A percentile compares a stretch with the other conserved stretches of the same genome.
Evolutionary conservation across 2,797 vertebrate species (phyloP).

Genomic region (Anguilla obscura): DNA sequence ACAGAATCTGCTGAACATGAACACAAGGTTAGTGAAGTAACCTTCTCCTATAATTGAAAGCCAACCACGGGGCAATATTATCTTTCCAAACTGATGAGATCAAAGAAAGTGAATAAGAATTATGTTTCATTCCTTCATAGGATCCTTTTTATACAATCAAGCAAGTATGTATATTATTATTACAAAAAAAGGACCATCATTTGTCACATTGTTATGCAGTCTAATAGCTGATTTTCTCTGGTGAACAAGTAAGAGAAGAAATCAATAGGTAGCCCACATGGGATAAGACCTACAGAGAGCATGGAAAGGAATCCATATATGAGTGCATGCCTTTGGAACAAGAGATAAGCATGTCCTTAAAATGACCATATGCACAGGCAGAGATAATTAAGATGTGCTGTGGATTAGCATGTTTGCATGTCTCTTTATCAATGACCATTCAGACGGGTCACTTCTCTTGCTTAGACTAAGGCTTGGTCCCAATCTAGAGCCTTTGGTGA

Average conservation of each 20-base stretch:
- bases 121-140: neutral
- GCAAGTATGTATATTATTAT: neutral
- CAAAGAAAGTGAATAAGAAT: neutral
- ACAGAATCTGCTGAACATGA: neutral
- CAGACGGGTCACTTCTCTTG: neutral
- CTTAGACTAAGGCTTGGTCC: neutral
- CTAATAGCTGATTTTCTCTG: neutral
- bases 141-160: neutral
- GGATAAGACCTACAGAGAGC: neutral
- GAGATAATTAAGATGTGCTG: conserved; percentile 63
- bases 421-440: conserved; percentile 62
- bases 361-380: conserved; percentile 69
- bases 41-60: neutral
- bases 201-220: neutral
- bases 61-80: neutral
- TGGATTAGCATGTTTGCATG: conserved; percentile 67
- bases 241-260: neutral
- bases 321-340: conserved; percentile 38
- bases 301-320: neutral
- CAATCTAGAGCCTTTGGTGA: neutral
- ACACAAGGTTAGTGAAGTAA: conserved; percentile 5
- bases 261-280: neutral
- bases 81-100: neutral
- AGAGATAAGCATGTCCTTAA: conserved; percentile 71
- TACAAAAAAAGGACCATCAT: neutral